Percentiles rank a stretch among this genome's conserved stretches.
These are phyloP conservation scores for Choreutis nemorana DNA, from an alignment of 2,888 invertebrate species.

Conservation along the genomic window DNA sequence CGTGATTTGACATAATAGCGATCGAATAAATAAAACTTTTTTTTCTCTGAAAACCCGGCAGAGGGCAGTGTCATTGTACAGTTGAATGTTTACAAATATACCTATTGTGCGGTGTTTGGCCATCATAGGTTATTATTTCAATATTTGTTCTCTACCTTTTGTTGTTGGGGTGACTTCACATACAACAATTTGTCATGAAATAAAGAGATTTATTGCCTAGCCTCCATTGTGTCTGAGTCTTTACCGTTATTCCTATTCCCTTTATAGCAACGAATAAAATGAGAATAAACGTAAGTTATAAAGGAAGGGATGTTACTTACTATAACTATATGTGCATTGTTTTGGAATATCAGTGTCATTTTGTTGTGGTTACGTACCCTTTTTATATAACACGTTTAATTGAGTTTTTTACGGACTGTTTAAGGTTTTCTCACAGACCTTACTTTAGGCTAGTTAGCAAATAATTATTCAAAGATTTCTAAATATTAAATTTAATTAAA, in stretches of 20 bases:
- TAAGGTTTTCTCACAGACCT: no score
- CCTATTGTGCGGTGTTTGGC: slow-evolving; percentile 40
- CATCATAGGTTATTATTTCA: slow-evolving; percentile 48
- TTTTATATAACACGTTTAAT: no score
- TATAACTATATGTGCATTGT: no score
- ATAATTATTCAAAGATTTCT: no score
- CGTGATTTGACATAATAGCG: no score
- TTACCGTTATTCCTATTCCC: slow-evolving; percentile 57
- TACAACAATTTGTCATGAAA: slow-evolving; percentile 66
- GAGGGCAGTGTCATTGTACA: slow-evolving; percentile 40
- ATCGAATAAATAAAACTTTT: no score
- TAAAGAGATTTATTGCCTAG: slow-evolving; percentile 58
- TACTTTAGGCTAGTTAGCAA: no score
- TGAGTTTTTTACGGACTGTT: no score
- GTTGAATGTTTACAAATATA: slow-evolving; percentile 50
- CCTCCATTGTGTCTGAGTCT: slow-evolving; percentile 39
- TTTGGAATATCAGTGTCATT: no score
- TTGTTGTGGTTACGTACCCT: no score
- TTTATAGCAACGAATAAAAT: slow-evolving; percentile 60
- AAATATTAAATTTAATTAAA: slow-evolving; percentile 4
- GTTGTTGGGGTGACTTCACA: slow-evolving; percentile 37
- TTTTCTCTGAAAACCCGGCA: no score
- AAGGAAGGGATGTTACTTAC: slow-evolving; percentile 3
- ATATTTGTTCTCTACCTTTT: slow-evolving; percentile 60
- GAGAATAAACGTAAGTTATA: slow-evolving; percentile 44